Evolutionary conservation across 2,888 invertebrate species (phyloP), one percentile per base, ranked within the genome.

Genomic region (Leistus spinibarbis): DNA sequence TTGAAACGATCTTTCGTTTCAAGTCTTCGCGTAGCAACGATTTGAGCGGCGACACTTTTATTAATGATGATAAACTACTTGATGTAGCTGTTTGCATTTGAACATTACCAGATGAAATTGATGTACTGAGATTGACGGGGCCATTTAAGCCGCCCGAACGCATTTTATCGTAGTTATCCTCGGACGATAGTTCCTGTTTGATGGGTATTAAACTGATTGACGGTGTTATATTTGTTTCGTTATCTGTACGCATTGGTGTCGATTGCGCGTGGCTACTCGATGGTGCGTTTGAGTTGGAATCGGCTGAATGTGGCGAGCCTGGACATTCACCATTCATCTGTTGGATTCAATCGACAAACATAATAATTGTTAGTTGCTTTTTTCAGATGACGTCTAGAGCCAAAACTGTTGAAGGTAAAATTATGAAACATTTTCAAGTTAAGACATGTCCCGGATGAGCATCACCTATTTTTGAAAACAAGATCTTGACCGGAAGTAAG

Each of bases 121-220:
- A 83, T 27, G 84, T 83, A 70, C 83, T 84, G 56, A 83, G 79
- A 79, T 84, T 85, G 13, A 83, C 81, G 2, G 86, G 84, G 2
- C 86, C 86, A 75, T 85, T 86, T 74, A 84, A 78, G 9, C 80
- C 22, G 13, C 19, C 77, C 9, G 76, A 24, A 9, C 77, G 64
- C 56, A 69, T 40, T 77, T 77, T 79, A 10, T 87, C 87, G 72
- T 86, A 86, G 69, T 85, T 82, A 76, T 88, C 89, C 74, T 89
- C 88, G 76, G 86, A 86, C 70, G 82, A 83, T 68, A 88, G 88
- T 80, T 88, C 89, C 81, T 93, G 93, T 85, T 95, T 95, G 79
- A 95, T 95, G 76, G 95, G 95, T 87, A 95, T 95, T 71, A 95
- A 87, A 56, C 94, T 94, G 81, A 95, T 95, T 78, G 94, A 95